Conservation (phyloP, 2,888 invertebrate species). For the Drosophila picticornis region DNA sequence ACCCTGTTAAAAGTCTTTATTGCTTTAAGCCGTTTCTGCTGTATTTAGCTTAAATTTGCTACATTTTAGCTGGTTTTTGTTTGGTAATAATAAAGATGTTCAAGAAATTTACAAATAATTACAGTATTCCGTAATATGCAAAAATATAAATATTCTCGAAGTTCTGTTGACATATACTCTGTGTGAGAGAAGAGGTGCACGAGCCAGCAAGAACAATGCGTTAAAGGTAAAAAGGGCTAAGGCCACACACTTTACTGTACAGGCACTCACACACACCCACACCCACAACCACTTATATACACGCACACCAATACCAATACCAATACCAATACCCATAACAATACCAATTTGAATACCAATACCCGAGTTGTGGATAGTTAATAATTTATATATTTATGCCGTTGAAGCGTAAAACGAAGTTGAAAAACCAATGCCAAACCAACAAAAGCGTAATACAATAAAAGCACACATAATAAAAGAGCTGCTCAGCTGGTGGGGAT, state of each 20-base stretch:
- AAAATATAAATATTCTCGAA: neutral
- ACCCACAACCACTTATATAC: conserved; percentile 10
- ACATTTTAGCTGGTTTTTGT: neutral
- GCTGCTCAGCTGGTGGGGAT: conserved; percentile 34
- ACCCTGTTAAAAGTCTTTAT: neutral
- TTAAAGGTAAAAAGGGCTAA: conserved; percentile 59
- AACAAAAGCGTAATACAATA: conserved; percentile 75
- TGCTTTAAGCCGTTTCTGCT: neutral
- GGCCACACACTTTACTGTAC: conserved; percentile 46
- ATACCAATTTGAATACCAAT: conserved; percentile 33
- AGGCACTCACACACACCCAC: conserved; percentile 20
- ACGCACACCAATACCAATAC: conserved; percentile 10
- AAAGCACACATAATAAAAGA: conserved; percentile 76
- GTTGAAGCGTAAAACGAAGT: conserved; percentile 77
- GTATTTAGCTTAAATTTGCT: neutral
- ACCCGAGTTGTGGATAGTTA: conserved; percentile 65
- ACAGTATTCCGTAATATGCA: neutral
- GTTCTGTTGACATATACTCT: neutral
- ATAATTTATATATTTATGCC: conserved; percentile 79
- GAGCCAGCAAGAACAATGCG: conserved; percentile 48
- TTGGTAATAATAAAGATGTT: neutral
- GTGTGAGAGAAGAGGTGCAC: conserved; percentile 36
- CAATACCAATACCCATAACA: conserved; percentile 14
- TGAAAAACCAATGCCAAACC: conserved; percentile 73
- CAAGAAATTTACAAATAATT: neutral